Evolutionary conservation across 2,888 invertebrate genomes (phyloP), one percentile per base, ranked within the genome.

Genomic region (Emmelina monodactyla): DNA sequence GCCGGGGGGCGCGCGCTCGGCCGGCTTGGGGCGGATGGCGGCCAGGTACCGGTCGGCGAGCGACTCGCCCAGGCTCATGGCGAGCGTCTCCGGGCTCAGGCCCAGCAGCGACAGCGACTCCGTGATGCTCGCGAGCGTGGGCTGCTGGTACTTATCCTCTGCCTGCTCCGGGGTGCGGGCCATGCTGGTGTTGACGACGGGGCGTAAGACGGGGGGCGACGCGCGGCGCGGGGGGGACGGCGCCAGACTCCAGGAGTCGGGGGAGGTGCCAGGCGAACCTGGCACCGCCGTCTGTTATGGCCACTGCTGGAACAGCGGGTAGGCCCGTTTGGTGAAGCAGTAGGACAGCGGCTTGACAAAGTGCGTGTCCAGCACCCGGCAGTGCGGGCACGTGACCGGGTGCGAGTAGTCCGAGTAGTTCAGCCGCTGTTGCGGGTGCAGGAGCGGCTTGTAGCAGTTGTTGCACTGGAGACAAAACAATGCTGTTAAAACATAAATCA

Each of bases 391-490:
- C 50, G 91, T 88, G 60, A 93, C 87, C 55, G 90, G 87, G 64
- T 92, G 93, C 62, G 93, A 94, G 83, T 96, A 97, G 80, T 97
- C 95, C 55, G 94, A 95, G 84, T 92, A 97, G 79, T 91, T 92
- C 50, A 95, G 82, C 59, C 89, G 88, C 68, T 91, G 91, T 59
- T 89, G 89, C 10, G 93, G 91, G 68, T 91, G 89, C 52, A 95
- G 86, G 42, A 96, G 86, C 30, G 92, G 88, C 73, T 92, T 91
- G 78, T 86, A 89, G 83, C 97, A 97, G 63, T 87, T 87, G 83
- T 93, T 95, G 84, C 97, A 97, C 89, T 94, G 87, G 34, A 79
- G 48, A 62, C 50, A 57, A 58, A 44, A 37, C 30, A 39, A 33
- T n/a, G n/a, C n/a, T n/a, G n/a, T n/a, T n/a, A n/a, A n/a, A n/a